Evolutionary conservation across 2,888 invertebrate species (phyloP), one percentile per base, ranked within the genome.

Genomic region (Lithophane socia): DNA sequence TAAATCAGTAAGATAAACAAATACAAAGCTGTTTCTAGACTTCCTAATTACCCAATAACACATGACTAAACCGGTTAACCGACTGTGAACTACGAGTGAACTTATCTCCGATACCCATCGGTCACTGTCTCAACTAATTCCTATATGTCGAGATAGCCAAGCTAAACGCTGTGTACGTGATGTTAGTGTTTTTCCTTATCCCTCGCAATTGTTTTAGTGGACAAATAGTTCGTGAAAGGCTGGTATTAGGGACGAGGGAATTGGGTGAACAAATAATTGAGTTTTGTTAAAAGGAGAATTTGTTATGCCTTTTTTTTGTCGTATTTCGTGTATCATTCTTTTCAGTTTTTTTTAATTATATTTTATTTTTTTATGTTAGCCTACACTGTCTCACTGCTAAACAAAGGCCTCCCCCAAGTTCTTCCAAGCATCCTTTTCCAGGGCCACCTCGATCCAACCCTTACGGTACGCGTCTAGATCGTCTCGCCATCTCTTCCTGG

Each of bases 201-300:
- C 73, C 29, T 47, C 82, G 80, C 91, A 91, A 93, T 93, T 93
- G 92, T 93, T 93, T 92, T 91, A 92, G 90, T 91, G 93, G 92
- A 93, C 94, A 94, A 94, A 94, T 92, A 94, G 93, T 93, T 92
- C 91, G 88, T 79, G 71, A 86, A 83, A 90, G 91, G 91, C 86
- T 89, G 80, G 88, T 89, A 90, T 75, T 78, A 90, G 90, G 90
- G 90, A 85, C 87, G 29, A 47, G 78, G 52, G 54, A 81, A 83
- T 81, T 75, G 81, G 71, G 65, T 74, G 70, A 78, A 65, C 72
- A 81, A 68, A 67, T 75, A 80, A 73, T 70, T 63, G 65, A 74
- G 56, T 75, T 81, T 73, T 71, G 58, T 69, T 78, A 21, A 72
- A 58, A 67, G 24, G 16, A 29, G 9, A n/a, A 54, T 56, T 64